Conservation (phyloP, 2,113 vertebrate species). For the Otus sunia region DNA sequence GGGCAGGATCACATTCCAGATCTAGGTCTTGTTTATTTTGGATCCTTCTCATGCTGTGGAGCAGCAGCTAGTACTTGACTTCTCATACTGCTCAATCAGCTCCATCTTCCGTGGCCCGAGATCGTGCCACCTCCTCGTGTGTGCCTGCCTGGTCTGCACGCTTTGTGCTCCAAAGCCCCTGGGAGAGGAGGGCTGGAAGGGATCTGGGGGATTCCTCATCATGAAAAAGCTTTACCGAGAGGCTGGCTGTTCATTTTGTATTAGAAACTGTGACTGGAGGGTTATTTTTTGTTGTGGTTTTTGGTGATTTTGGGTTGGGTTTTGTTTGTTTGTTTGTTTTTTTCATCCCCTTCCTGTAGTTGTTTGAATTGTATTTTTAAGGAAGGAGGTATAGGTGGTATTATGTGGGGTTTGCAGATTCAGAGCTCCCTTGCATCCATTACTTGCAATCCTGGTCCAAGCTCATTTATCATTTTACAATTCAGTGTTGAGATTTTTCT, state of each 20-base stretch:
- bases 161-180: background rate
- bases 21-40: conserved; percentile 62
- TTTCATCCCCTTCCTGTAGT: background rate
- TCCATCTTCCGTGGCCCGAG: background rate
- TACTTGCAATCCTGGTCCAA: background rate
- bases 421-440: background rate
- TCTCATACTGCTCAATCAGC: background rate
- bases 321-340: too few species aligned
- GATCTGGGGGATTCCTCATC: background rate
- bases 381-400: background rate
- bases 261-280: background rate
- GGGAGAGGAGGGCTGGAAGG: background rate
- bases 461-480: background rate
- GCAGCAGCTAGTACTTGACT: conserved; percentile 34
- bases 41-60: conserved; percentile 16
- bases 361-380: background rate
- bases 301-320: background rate
- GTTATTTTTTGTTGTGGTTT: background rate
- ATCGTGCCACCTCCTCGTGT: fast-evolving
- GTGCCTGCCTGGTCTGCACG: background rate
- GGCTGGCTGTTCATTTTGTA: background rate
- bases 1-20: conserved; percentile 52
- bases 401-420: background rate
- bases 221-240: background rate
- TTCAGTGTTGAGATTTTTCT: background rate